Conservation (phyloP, 2,888 invertebrate genomes). For the Myopa testacea region DNA sequence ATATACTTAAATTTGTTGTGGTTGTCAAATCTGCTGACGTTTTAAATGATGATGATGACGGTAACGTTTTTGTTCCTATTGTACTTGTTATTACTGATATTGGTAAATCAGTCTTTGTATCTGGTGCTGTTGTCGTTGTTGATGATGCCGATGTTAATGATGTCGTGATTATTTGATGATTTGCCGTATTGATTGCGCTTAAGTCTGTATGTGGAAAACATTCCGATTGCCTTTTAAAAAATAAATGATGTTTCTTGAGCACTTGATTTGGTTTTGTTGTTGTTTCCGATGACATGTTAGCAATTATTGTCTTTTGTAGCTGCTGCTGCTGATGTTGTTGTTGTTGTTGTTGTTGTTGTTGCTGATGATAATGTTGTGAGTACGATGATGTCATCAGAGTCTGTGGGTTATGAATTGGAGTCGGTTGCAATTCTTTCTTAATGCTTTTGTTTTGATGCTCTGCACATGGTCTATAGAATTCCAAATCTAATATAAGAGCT, state of each 20-base stretch:
- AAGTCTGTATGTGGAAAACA: slow-evolving; percentile 61
- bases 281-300: slow-evolving; percentile 45
- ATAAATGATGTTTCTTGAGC: slow-evolving; percentile 68
- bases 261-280: slow-evolving; percentile 54
- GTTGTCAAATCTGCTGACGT: slow-evolving; percentile 16
- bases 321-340: too few relatives aligned
- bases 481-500: slow-evolving; percentile 61
- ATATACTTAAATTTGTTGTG: slow-evolving; percentile 5
- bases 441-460: slow-evolving; percentile 54
- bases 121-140: slow-evolving; percentile 25
- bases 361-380: slow-evolving; percentile 23
- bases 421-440: slow-evolving; percentile 30
- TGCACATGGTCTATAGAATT: slow-evolving; percentile 60
- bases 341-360: slow-evolving; percentile 38
- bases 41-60: slow-evolving; percentile 39
- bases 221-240: slow-evolving; percentile 66
- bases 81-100: slow-evolving; percentile 23
- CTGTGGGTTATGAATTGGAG: slow-evolving; percentile 35
- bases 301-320: slow-evolving; percentile 43
- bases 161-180: slow-evolving; percentile 40
- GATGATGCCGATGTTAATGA: slow-evolving; percentile 24
- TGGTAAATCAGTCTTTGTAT: slow-evolving; percentile 39
- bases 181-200: slow-evolving; percentile 41
- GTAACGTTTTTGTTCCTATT: slow-evolving; percentile 42
- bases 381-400: slow-evolving; percentile 18